phyloP scores from a whole-genome alignment of 1,140 invertebrate genomes.

The Drosophila teissieri region DNA sequence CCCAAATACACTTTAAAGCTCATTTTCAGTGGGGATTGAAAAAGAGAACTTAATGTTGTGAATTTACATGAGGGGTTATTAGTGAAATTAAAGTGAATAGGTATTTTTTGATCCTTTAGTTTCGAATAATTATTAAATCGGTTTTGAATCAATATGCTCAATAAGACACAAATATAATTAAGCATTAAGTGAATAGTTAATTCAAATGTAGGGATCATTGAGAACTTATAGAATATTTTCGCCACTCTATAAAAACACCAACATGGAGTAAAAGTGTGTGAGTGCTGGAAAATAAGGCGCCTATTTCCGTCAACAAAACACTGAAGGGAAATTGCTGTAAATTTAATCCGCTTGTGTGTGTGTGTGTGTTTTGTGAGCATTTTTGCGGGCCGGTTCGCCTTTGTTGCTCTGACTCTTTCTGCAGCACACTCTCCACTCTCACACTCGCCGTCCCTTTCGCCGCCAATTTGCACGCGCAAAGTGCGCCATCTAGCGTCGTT shows the following conservation, averaged over 20 bases:
- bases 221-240: not conserved
- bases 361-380: conserved; percentile 16
- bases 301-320: conserved; percentile 59
- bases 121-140: too few species aligned
- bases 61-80: not conserved
- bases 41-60: not conserved
- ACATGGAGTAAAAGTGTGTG: not conserved
- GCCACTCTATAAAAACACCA: not conserved
- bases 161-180: too few species aligned
- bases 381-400: conserved; percentile 11
- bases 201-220: too few species aligned
- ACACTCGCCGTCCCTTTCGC: not conserved
- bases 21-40: not conserved
- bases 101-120: too few species aligned
- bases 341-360: conserved; percentile 61
- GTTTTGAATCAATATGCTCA: too few species aligned
- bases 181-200: too few species aligned
- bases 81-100: too few species aligned
- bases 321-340: conserved; percentile 64
- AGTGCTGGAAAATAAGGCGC: conserved; percentile 41
- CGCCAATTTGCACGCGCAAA: conserved; percentile 76
- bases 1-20: not conserved
- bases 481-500: conserved; percentile 76
- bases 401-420: conserved; percentile 13
- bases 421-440: not conserved